These are phyloP conservation scores for Athene cunicularia DNA, from an alignment of 2,113 vertebrate genomes.

Conservation along the genomic window DNA sequence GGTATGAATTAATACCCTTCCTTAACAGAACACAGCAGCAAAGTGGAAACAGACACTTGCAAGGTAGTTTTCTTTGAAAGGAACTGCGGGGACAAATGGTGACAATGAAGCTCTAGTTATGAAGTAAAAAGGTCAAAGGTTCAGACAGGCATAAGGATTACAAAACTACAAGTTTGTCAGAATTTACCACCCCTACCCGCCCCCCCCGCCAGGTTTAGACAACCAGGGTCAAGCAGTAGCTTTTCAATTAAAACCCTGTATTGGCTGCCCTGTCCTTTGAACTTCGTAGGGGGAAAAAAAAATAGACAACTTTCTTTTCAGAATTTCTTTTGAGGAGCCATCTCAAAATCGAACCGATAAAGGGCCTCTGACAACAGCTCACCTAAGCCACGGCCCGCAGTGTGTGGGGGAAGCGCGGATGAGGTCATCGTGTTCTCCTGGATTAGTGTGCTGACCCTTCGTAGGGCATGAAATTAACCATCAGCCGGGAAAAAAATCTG, in stretches of 20 bases:
- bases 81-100: constrained; percentile 65
- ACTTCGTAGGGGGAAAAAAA: not conserved
- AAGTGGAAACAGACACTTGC: constrained; percentile 82
- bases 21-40: constrained; percentile 76
- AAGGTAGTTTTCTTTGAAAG: constrained; percentile 74
- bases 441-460: constrained; percentile 78
- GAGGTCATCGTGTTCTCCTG: constrained; percentile 69
- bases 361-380: constrained; percentile 55
- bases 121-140: constrained; percentile 78
- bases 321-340: constrained; percentile 65
- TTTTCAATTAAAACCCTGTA: constrained; percentile 47
- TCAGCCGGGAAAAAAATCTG: constrained; percentile 76
- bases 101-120: constrained; percentile 74
- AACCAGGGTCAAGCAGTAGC: constrained; percentile 75
- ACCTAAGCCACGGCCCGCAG: constrained; percentile 34
- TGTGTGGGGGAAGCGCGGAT: constrained; percentile 26
- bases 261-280: constrained; percentile 60
- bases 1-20: constrained; percentile 83
- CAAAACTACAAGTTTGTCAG: constrained; percentile 75
- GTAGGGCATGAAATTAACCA: constrained; percentile 78
- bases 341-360: constrained; percentile 41
- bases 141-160: constrained; percentile 77
- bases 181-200: constrained; percentile 27
- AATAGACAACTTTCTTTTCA: constrained; percentile 10
- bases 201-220: constrained; percentile 63